Conservation (phyloP, 1,140 invertebrate species). For the Pogonomyrmex californicus region DNA sequence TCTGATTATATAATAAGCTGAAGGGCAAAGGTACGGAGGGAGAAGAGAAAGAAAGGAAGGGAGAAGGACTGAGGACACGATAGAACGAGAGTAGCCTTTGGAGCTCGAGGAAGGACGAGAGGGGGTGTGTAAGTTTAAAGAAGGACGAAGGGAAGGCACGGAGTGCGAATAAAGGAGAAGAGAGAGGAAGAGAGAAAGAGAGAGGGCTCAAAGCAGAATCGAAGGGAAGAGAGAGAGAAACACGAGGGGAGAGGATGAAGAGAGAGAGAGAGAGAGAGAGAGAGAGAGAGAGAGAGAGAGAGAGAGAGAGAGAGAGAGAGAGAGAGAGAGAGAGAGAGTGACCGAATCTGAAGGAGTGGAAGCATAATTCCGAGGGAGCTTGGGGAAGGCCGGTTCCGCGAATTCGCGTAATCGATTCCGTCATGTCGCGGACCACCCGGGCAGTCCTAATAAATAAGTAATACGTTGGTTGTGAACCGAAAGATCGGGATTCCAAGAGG, state of each 20-base stretch:
- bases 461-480: conserved; percentile 82
- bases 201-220: conserved; percentile 30
- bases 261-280: conserved; percentile 44
- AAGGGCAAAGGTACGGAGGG: conserved; percentile 51
- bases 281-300: neutral
- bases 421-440: conserved; percentile 87
- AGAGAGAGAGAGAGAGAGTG: conserved; percentile 48
- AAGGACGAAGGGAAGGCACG: conserved; percentile 45
- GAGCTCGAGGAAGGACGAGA: neutral
- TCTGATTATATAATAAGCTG: conserved; percentile 85
- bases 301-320: conserved; percentile 17
- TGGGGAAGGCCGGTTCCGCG: conserved; percentile 82
- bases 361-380: conserved; percentile 76
- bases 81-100: conserved; percentile 50
- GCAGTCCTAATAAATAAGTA: conserved; percentile 87
- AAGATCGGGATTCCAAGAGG: conserved; percentile 72
- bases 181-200: conserved; percentile 65
- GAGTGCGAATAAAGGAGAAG: conserved; percentile 51
- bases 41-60: conserved; percentile 10
- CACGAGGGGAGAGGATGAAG: conserved; percentile 64
- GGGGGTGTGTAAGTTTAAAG: conserved; percentile 56
- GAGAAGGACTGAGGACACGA: conserved; percentile 22
- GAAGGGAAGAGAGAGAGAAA: conserved; percentile 40
- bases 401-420: conserved; percentile 87
- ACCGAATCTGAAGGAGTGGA: conserved; percentile 73